These are phyloP conservation scores for Catamblyrhynchus diadema DNA, from an alignment of 2,797 vertebrate species.

Conservation along the genomic window DNA sequence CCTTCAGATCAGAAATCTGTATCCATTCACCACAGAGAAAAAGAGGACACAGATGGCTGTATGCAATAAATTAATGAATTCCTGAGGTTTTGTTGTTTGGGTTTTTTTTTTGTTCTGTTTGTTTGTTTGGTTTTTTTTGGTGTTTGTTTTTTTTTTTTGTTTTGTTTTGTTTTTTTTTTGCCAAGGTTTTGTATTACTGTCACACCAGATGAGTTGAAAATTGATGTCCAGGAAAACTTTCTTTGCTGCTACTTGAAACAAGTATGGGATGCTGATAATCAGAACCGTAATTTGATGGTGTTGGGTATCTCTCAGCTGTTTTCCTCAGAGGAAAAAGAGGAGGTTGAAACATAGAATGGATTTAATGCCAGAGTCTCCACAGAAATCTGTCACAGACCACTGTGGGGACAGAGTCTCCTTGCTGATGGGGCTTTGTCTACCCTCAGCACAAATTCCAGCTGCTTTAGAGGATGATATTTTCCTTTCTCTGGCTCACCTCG, in stretches of 20 bases:
- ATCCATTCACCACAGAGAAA: background rate
- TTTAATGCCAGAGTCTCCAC: background rate
- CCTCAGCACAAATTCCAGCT: background rate
- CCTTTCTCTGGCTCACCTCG: background rate
- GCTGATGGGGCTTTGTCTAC: background rate
- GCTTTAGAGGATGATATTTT: background rate
- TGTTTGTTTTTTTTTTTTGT: no score
- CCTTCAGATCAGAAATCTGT: background rate
- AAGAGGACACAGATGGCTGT: rapidly evolving
- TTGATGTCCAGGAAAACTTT: background rate
- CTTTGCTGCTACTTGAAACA: background rate
- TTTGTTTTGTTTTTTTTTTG: background rate
- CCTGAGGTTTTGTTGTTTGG: no score
- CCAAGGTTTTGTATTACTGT: background rate
- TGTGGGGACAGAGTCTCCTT: background rate
- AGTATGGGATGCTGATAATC: background rate
- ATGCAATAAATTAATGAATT: background rate
- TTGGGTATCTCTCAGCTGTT: background rate
- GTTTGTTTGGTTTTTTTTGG: background rate
- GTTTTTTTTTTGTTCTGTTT: no score
- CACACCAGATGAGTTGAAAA: background rate
- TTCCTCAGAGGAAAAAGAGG: background rate
- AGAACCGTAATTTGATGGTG: background rate
- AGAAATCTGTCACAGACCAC: rapidly evolving
- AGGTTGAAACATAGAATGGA: background rate